Evolutionary conservation across 2,113 vertebrate genomes (phyloP).

Genomic region (Rhynchopsitta pachyrhyncha): DNA sequence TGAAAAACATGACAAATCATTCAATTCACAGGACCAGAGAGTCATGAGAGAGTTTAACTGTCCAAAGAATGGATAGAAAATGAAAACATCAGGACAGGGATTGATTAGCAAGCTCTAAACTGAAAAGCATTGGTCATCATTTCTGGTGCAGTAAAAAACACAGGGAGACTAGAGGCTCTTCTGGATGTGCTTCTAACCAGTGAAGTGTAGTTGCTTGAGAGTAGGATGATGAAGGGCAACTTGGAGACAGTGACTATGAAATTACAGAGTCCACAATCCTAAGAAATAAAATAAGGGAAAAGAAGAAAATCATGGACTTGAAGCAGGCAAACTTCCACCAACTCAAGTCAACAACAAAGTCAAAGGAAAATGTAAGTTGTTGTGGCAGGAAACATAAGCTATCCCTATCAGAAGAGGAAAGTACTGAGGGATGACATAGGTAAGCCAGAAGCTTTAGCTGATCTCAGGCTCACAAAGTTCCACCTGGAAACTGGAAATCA

Average conservation of each 20-base stretch:
- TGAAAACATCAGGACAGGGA: neutral
- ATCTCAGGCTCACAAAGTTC: neutral
- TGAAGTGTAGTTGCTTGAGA: neutral
- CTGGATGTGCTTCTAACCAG: neutral
- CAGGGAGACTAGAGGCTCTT: neutral
- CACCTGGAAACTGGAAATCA: neutral
- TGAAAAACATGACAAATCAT: neutral
- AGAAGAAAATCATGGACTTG: neutral
- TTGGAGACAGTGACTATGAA: neutral
- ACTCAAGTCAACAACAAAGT: neutral
- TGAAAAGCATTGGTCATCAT: neutral
- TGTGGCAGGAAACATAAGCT: neutral
- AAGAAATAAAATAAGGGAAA: neutral
- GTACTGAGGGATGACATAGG: neutral
- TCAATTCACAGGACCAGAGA: neutral
- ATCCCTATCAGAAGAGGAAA: neutral
- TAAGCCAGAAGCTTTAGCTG: neutral
- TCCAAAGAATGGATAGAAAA: neutral
- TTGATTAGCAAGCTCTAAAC: neutral
- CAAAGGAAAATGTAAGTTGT: neutral
- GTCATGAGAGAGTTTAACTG: neutral
- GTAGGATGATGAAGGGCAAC: neutral
- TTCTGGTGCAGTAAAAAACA: neutral
- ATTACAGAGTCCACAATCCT: neutral
- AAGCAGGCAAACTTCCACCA: neutral